phyloP scores from a whole-genome alignment of 2,113 vertebrate genomes.

The Amblyopsis rosae region DNA sequence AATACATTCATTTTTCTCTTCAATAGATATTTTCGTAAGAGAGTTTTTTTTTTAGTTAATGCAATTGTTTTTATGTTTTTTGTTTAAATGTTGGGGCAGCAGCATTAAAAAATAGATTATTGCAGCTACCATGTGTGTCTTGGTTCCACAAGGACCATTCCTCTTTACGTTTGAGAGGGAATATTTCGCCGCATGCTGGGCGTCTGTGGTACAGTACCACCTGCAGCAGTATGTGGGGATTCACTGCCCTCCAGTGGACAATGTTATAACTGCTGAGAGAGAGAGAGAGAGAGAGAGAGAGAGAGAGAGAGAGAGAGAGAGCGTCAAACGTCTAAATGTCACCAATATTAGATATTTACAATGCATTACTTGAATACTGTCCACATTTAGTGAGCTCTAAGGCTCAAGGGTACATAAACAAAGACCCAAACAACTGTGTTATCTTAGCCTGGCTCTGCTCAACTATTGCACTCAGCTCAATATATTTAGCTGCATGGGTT shows the following conservation, averaged over 20 bases:
- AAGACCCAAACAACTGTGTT: no score
- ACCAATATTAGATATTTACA: no score
- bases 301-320: background rate
- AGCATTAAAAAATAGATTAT: conserved; percentile 48
- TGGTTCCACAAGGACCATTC: conserved; percentile 84
- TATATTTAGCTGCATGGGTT: no score
- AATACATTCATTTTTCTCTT: background rate
- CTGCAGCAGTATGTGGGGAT: conserved; percentile 53
- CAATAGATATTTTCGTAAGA: background rate
- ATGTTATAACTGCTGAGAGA: conserved; percentile 53
- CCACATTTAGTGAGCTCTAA: no score
- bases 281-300: background rate
- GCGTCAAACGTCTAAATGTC: no score
- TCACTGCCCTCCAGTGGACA: conserved; percentile 69
- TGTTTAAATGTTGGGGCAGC: conserved; percentile 1
- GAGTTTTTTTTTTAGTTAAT: background rate
- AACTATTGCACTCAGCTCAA: no score
- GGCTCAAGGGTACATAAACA: no score
- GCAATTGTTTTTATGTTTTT: background rate
- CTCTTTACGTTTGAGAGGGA: conserved; percentile 30
- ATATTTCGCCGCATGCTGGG: conserved; percentile 35
- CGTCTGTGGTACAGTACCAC: conserved; percentile 47
- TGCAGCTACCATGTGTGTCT: conserved; percentile 81
- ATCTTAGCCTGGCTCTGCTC: no score
- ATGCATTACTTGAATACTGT: no score